Evolutionary conservation across 2,797 vertebrate genomes (phyloP), one percentile per base, ranked within the genome.

Genomic region (Rousettus madagascariensis): DNA sequence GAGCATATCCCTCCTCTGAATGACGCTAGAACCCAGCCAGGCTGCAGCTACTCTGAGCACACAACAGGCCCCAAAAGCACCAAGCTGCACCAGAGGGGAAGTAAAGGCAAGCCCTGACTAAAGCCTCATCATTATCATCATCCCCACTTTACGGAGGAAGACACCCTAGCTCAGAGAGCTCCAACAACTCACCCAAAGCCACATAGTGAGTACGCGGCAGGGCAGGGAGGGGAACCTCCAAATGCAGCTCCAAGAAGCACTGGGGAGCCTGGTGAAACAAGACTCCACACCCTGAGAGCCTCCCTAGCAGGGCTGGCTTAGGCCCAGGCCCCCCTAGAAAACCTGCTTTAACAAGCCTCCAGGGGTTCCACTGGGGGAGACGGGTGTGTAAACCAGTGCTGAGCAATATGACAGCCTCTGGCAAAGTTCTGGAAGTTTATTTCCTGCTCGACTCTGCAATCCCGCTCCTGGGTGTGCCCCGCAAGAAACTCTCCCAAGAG

Each of bases 381-480:
- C n/a, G n/a, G 68, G 17, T 55, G 33, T 33, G 24, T 69, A 74
- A 82, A 78, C 26, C 71, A 68, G 38, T 0, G 3, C 12, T n/a
- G 2, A 22, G 33, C 8, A 4, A 3, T 2, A 4, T 3, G 6
- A 28, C 63, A 71, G 28, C 20, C 38, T 28, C 20, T 8, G 33
- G 49, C 8, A 33, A 41, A 59, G 66, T 38, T 46, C 46, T 36
- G 22, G 59, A 75, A 6, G 38, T 33, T 20, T 28, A 8, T 13
- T 30, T 20, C 15, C 19, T 28, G 68, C 3, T 2, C 0, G 1
- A 53, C 65, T 17, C 59, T 15, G 19, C 78, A 72, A 28, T 17
- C 33, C 72, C 0, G 0, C 6, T 33, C 15, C 43, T 2, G 55
- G 33, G 11, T 20, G 0, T 3, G 28, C 16, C 3, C 94, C 8